Conservation (phyloP, 2,113 vertebrate genomes). For the Hyperopisus bebe region DNA sequence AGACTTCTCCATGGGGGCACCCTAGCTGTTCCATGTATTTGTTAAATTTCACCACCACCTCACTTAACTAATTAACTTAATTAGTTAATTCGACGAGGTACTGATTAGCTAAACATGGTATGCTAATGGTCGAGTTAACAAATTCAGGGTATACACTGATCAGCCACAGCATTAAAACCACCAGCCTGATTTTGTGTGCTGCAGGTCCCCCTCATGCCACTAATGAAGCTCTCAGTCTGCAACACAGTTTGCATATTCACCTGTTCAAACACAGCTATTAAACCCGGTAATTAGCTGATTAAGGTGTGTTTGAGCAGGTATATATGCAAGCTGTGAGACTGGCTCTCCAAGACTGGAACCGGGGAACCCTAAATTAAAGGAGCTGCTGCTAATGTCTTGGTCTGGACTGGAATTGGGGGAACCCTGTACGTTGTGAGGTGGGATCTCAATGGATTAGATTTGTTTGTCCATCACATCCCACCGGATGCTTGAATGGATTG, state of each 20-base stretch:
- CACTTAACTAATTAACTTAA: neutral
- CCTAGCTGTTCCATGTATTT: neutral
- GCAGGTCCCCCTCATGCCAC: neutral
- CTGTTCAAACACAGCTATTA: neutral
- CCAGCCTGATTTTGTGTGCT: neutral
- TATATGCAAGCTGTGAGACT: neutral
- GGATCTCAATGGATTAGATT: neutral
- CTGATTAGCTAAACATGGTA: neutral
- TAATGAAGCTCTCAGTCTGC: neutral
- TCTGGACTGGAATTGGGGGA: no score
- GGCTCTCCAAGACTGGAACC: no score
- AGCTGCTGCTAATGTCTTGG: no score
- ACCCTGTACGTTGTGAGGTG: neutral
- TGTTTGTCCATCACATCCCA: neutral
- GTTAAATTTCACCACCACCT: neutral
- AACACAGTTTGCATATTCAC: no score
- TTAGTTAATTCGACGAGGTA: neutral
- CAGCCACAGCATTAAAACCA: neutral
- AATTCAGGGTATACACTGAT: neutral
- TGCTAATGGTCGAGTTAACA: neutral
- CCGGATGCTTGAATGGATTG: neutral
- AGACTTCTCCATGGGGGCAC: neutral
- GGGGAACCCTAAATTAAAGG: no score
- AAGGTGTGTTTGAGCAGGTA: neutral
- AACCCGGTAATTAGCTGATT: neutral